Evolutionary conservation across 2,888 invertebrate genomes (phyloP), one percentile per base, ranked within the genome.

Genomic region (Onchidella celtica): DNA sequence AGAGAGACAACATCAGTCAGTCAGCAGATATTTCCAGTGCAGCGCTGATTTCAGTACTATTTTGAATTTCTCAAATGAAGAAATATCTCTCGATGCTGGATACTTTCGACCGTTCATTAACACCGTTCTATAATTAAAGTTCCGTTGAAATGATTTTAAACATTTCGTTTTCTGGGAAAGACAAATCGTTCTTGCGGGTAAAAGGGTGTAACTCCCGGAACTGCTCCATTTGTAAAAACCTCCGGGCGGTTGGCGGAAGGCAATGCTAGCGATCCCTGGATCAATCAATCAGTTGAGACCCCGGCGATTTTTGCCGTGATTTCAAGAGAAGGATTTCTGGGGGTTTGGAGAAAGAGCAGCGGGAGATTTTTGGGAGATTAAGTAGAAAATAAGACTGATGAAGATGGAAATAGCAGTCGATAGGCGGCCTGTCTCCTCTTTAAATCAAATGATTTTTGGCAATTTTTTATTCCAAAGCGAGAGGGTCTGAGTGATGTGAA

Each of bases 211-310:
- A 47, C 6, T n/a, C n/a, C 47, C 47, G 47, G 47, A 47, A 47
- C 73, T 73, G 36, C 21, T 34, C 73, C 36, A 73, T 73, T 73
- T 73, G 73, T 73, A 73, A 59, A 73, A 61, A 34, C 73, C 72
- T 73, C 29, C 36, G 36, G 73, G 73, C 32, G 61, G 32, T 73
- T 59, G 21, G 38, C 38, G 0, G 59, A 73, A 61, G 59, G 73
- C 73, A 3, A 73, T n/a, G 73, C 34, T 55, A 29, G 59, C 73
- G 73, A 73, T 73, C 73, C 24, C 57, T n/a, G 61, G 73, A 73
- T 73, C 73, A 73, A 73, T 73, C 73, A 73, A 73, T 73, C 73
- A 73, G 61, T 73, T 73, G 57, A 59, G 73, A 73, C 36, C 73
- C 59, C 36, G 59, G 2, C 73, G 73, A 73, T 73, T 73, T 73